phyloP scores from a whole-genome alignment of 2,888 invertebrate species.

The Parthenolecanium corni region DNA sequence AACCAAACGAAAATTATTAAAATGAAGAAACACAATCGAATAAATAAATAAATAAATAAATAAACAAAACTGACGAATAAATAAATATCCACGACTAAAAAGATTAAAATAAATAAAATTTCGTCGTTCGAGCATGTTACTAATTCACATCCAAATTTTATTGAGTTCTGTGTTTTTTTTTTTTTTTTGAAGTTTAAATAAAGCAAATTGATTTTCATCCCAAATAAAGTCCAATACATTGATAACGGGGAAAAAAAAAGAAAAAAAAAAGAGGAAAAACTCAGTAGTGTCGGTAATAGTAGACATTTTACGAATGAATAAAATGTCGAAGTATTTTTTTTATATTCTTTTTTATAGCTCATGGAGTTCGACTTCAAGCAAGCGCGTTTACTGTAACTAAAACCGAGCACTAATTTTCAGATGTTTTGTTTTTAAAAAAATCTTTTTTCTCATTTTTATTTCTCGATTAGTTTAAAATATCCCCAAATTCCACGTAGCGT shows the following conservation, averaged over 20 bases:
- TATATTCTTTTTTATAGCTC: not conserved
- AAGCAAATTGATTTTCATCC: no score
- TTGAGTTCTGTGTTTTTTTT: no score
- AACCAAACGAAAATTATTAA: not conserved
- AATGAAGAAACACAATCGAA: not conserved
- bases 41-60: not conserved
- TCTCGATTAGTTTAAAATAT: slow-evolving; percentile 1
- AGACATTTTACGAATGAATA: not conserved
- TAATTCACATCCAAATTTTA: no score
- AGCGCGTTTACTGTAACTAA: slow-evolving; percentile 2
- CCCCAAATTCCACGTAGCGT: slow-evolving; percentile 28
- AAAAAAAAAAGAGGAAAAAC: not conserved
- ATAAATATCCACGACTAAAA: no score
- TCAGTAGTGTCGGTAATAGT: not conserved
- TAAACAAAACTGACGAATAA: no score
- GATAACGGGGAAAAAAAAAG: no score
- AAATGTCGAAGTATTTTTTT: not conserved
- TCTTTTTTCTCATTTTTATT: no score
- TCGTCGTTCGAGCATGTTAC: no score
- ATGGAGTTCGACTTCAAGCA: slow-evolving; percentile 15
- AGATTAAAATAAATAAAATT: no score
- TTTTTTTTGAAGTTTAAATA: no score
- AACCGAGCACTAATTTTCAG: not conserved
- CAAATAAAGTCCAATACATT: no score
- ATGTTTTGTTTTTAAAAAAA: no score